phyloP scores from a whole-genome alignment of 2,888 invertebrate genomes.

The Resseliella maxima region DNA sequence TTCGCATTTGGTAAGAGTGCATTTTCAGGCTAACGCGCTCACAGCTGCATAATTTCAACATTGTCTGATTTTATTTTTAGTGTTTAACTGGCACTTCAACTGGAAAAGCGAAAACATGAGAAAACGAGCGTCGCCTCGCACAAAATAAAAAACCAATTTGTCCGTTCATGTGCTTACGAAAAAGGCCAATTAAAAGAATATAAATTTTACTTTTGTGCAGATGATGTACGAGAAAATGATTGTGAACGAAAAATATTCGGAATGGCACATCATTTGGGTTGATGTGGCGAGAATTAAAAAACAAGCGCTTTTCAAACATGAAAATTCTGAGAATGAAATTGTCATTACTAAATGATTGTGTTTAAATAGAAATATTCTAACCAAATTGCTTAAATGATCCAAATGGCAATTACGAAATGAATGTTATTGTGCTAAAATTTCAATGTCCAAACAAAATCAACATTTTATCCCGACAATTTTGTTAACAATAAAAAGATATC shows the following conservation, averaged over 20 bases:
- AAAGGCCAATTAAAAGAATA: slow-evolving; percentile 39
- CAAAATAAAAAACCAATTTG: slow-evolving; percentile 43
- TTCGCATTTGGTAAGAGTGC: not conserved
- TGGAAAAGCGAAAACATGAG: not conserved
- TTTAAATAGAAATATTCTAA: too few species aligned
- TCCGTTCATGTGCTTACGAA: slow-evolving; percentile 12
- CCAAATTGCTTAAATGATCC: too few species aligned
- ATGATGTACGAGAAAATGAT: not conserved
- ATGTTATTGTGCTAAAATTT: too few species aligned
- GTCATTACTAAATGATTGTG: too few species aligned
- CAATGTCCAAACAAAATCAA: not conserved
- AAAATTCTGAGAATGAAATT: too few species aligned
- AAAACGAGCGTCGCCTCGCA: not conserved
- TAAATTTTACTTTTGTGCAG: not conserved
- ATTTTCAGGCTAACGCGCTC: slow-evolving; percentile 36
- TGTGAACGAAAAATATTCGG: too few species aligned
- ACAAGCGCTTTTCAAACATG: too few species aligned
- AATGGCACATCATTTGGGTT: too few species aligned
- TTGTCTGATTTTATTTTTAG: slow-evolving; percentile 24
- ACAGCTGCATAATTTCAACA: slow-evolving; percentile 47
- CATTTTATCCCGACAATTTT: not conserved
- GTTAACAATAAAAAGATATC: not conserved
- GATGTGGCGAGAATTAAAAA: too few species aligned
- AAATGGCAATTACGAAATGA: too few species aligned
- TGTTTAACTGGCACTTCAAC: slow-evolving; percentile 34